Base-by-base conservation (phyloP, 2,888 invertebrate genomes). In the Aricia artaxerxes region DNA sequence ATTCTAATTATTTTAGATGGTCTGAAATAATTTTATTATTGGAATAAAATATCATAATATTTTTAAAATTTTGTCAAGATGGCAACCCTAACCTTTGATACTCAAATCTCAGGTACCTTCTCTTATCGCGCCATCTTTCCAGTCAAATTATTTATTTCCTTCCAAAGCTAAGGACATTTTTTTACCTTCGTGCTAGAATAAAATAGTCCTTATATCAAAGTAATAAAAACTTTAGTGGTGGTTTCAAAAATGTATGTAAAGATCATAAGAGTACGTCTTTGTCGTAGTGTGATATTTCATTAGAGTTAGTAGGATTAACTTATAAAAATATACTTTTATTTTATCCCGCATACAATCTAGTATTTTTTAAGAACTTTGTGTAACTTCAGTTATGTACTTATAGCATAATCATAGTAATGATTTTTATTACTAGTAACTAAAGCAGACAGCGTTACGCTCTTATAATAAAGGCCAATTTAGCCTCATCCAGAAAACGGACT, bases 121-220 rank as follows among this genome's bases (percentile, higher is more conserved):
- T 81, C 86, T 89, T 91, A 92, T 92, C 91, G 88, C 86, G 84
- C 87, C 88, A 92, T 92, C 92, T 91, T 86, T 86, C 86, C 87
- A 85, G 86, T 84, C 84, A 84, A 84, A 88, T 88, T 89, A 88
- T 89, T 90, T 88, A 89, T 89, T 89, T 88, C 88, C 86, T 86
- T 85, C 86, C 85, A 85, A 85, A 82, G 77, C 81, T 84, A 80
- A 84, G 85, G 82, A 85, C 82, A 80, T 81, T 82, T 79, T 49
- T 61, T 13, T 5, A 24, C 53, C 11, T 13, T 4, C 1, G 60
- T 38, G 16, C 77, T 73, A 53, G n/a, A 79, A 35, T 16, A 84
- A 80, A 82, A 80, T 80, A 40, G 72, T 60, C 84, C 69, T 81
- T 85, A 85, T 60, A 7, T 0, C 4, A 1, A 61, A 0, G 0